phyloP scores from a whole-genome alignment of 2,113 vertebrate species.

The Sceloporus tristichus region DNA sequence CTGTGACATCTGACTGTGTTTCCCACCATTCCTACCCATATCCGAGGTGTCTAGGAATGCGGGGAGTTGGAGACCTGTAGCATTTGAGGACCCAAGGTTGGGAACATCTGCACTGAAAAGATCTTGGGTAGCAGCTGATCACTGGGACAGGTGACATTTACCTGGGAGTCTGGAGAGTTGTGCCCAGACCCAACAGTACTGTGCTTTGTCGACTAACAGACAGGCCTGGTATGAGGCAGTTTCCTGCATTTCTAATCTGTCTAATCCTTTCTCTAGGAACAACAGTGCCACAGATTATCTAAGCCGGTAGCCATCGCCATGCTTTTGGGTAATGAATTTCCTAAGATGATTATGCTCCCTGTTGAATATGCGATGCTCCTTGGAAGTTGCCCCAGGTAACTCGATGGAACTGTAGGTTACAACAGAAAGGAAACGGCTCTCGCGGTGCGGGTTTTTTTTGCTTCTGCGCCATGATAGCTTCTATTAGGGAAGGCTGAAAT shows the following conservation, averaged over 20 bases:
- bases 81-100: too few species aligned
- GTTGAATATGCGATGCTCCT: not conserved
- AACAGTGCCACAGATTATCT: not conserved
- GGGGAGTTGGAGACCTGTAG: not conserved
- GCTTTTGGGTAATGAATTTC: not conserved
- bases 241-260: not conserved
- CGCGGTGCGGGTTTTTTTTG: conserved; percentile 11
- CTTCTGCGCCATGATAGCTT: conserved; percentile 32
- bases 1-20: too few species aligned
- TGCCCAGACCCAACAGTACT: not conserved
- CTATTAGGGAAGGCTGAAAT: conserved; percentile 31
- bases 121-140: too few species aligned
- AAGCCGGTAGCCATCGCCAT: not conserved
- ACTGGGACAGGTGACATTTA: not conserved
- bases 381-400: conserved; percentile 16
- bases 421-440: not conserved
- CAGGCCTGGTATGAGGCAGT: not conserved
- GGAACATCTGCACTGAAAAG: not conserved
- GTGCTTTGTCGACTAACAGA: not conserved
- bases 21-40: not conserved
- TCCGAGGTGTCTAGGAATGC: not conserved
- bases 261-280: not conserved
- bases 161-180: not conserved
- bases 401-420: conserved; percentile 18
- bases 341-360: not conserved